Base-by-base conservation (phyloP, 2,888 invertebrate genomes). In the Ischnura elegans region DNA sequence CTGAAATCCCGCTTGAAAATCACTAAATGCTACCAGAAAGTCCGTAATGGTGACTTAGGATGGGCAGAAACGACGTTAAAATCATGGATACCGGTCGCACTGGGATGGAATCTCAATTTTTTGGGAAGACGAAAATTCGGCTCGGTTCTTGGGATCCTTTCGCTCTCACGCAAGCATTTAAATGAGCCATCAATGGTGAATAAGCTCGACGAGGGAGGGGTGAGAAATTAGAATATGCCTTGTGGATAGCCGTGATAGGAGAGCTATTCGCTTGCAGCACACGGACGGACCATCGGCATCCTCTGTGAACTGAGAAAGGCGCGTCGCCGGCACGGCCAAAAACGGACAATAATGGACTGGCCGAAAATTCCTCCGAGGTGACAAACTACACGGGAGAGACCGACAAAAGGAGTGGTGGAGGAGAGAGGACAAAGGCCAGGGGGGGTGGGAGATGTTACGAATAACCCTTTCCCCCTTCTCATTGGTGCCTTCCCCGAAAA, bases 331-430 rank as follows among this genome's bases (percentile, higher is more conserved):
- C 61, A n/a, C 19, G 16, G 43, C 86, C 51, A 51, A 76, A 51
- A 87, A 87, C 47, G 87, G 87, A 47, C 51, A 51, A 36, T 25
- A 43, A 42, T 43, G 61, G 55, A 55, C 61, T n/a, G 90, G 19
- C 66, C 61, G 43, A 43, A 61, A 61, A 90, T 90, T 90, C 90
- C 90, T 45, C n/a, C 61, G 90, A 90, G 90, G 90, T 90, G 90
- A 90, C 61, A 61, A 90, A 42, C 43, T 90, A 66, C 90, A 90
- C 43, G 90, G n/a, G 46, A 43, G 90, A n/a, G 43, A 21, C 13
- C 43, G 61, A 61, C 43, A 43, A 76, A 36, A 42, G 87, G 87
- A 55, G 25, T 36, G 76, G 6, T 3, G 36, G 76, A 76, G 76
- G 10, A 0, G 36, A 25, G 61, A 61, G 8, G 61, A 61, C 2